These are phyloP conservation scores for Anarhynchus alexandrinus DNA, from an alignment of 2,113 vertebrate species.

Conservation along the genomic window DNA sequence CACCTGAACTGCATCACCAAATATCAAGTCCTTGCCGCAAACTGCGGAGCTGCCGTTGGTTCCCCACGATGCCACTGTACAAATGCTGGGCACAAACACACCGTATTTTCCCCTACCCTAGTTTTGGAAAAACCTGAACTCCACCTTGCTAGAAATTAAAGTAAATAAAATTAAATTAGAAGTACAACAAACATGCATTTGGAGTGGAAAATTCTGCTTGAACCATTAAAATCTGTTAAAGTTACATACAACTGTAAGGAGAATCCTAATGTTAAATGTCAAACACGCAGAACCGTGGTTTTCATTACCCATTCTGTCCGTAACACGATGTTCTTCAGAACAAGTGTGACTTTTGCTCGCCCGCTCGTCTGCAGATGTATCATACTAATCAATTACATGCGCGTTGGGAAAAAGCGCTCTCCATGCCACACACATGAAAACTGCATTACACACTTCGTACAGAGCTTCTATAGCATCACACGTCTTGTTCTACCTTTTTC, in stretches of 20 bases:
- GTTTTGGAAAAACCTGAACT: neutral
- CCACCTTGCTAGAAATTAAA: neutral
- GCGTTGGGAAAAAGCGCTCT: neutral
- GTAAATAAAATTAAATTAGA: neutral
- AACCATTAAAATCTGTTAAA: neutral
- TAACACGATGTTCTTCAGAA: neutral
- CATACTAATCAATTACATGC: neutral
- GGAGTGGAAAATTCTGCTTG: neutral
- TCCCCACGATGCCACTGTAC: fast-evolving
- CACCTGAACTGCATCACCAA: neutral
- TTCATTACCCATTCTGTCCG: neutral
- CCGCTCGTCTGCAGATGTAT: neutral
- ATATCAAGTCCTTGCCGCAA: neutral
- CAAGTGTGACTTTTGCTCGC: neutral
- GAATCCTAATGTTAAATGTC: neutral
- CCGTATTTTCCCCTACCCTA: no score
- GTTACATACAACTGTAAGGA: neutral
- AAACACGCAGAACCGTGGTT: neutral
- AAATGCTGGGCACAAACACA: neutral
- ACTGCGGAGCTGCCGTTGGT: neutral
- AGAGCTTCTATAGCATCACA: neutral
- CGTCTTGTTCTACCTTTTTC: fast-evolving
- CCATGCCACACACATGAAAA: neutral
- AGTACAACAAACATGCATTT: neutral
- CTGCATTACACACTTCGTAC: neutral